Base-by-base conservation (phyloP, 2,888 invertebrate species). In the Linnaemya tessellans region DNA sequence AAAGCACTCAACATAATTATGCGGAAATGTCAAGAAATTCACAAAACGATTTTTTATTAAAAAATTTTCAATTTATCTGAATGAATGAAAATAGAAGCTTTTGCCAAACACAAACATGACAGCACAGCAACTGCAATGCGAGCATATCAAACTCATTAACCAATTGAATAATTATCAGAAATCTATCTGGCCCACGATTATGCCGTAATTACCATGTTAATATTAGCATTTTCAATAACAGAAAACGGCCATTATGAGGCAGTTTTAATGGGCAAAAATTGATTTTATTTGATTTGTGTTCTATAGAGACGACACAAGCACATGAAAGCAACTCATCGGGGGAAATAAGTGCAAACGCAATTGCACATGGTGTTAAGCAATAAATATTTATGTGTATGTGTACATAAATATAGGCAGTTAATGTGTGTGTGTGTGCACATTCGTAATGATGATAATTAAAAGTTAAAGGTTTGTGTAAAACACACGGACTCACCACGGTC, bases 1-100 rank as follows among this genome's bases (percentile, higher is more conserved):
- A 46, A 62, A 70, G 13, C 80, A 65, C 56, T 80, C 58, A 73
- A 38, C 46, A 73, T 65, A 65, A 73, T 80, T 67, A 35, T 56
- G 41, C 18, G 58, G 15, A 62, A 62, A 35, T 43, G 30, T 4
- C 20, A 56, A 51, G n/a, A 15, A 62, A 11, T 18, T 60, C n/a
- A 3, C 20, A 22, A 64, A 64, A 22, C 15, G 15, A 49, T 30
- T 13, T 5, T 62, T 62, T 30, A 49, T 60, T 60, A 38, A 20
- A 35, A 30, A 73, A 22, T 18, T 30, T 41, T 43, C 11, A n/a
- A 20, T 22, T 54, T 18, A 3, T 41, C 1, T 1, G 3, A 43
- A 30, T 25, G 30, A 35, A 30, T 25, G 30, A 35, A 46, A 35
- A 18, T 9, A 15, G 18, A 49, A 58, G 43, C 18, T 13, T 18